Evolutionary conservation across 2,888 invertebrate species (phyloP).

Genomic region (Troglohyphantes excavatus): DNA sequence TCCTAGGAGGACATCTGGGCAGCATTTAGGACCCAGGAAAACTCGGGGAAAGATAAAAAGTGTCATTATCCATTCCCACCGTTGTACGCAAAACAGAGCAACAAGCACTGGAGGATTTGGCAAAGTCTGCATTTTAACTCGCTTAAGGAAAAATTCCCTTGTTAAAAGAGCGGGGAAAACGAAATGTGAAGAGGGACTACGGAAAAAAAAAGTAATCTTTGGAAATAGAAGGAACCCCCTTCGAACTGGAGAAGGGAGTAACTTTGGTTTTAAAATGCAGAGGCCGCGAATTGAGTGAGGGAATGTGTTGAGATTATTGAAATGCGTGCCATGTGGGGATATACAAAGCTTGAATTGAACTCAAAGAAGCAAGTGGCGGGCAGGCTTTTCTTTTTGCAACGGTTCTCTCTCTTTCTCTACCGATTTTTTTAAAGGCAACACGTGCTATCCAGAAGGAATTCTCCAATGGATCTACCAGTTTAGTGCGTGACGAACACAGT

Average conservation of each 20-base stretch:
- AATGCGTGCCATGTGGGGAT: conserved; percentile 73
- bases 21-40: conserved; percentile 32
- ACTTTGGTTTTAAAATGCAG: conserved; percentile 70
- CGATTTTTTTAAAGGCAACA: conserved; percentile 58
- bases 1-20: conserved; percentile 46
- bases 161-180: conserved; percentile 53
- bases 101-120: conserved; percentile 67
- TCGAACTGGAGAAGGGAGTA: conserved; percentile 40
- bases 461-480: conserved; percentile 74
- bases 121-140: conserved; percentile 58
- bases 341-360: conserved; percentile 64
- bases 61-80: conserved; percentile 64
- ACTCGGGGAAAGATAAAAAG: conserved; percentile 59
- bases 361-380: conserved; percentile 61
- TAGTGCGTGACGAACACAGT: conserved; percentile 71
- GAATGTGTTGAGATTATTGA: conserved; percentile 78
- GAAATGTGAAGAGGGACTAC: too few relatives aligned
- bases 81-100: conserved; percentile 46
- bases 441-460: conserved; percentile 72
- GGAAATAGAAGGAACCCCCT: conserved; percentile 44
- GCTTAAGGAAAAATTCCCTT: conserved; percentile 71
- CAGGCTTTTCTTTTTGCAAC: conserved; percentile 55
- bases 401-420: conserved; percentile 15
- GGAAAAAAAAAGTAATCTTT: conserved; percentile 56
- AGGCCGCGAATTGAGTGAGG: conserved; percentile 70